phyloP scores from a whole-genome alignment of 2,113 vertebrate species.

The Hydrolagus affinis region DNA sequence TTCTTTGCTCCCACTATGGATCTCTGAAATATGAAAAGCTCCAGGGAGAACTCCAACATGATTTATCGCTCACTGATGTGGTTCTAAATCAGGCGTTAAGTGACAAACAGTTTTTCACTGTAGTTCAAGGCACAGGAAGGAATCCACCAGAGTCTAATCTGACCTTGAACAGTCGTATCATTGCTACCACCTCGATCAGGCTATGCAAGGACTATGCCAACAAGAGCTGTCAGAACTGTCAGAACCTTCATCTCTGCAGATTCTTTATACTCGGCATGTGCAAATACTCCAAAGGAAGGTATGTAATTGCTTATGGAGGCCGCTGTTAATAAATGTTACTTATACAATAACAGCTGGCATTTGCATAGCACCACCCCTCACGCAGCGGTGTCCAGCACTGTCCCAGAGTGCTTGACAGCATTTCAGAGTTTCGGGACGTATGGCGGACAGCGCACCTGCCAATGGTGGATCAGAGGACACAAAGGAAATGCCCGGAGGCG shows the following conservation, averaged over 20 bases:
- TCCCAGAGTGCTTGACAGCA: too few species aligned
- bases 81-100: not conserved
- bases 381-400: too few species aligned
- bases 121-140: not conserved
- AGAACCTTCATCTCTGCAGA: constrained; percentile 6
- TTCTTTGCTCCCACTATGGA: constrained; percentile 11
- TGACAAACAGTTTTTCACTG: not conserved
- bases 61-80: not conserved
- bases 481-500: too few species aligned
- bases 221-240: constrained; percentile 14
- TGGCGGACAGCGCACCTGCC: too few species aligned
- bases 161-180: not conserved
- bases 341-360: too few species aligned
- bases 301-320: not conserved
- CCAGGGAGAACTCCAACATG: too few species aligned
- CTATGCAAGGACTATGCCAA: constrained; percentile 3
- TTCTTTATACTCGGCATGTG: not conserved
- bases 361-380: too few species aligned
- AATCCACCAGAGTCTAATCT: not conserved
- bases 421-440: too few species aligned
- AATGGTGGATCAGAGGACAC: too few species aligned
- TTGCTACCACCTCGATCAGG: not conserved
- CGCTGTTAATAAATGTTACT: too few species aligned
- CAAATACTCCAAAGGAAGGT: constrained; percentile 7
- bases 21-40: not conserved